Percentiles rank a stretch among this genome's conserved stretches.
phyloP scores from a whole-genome alignment of 2,888 invertebrate species.

The Diarsia rubi region DNA sequence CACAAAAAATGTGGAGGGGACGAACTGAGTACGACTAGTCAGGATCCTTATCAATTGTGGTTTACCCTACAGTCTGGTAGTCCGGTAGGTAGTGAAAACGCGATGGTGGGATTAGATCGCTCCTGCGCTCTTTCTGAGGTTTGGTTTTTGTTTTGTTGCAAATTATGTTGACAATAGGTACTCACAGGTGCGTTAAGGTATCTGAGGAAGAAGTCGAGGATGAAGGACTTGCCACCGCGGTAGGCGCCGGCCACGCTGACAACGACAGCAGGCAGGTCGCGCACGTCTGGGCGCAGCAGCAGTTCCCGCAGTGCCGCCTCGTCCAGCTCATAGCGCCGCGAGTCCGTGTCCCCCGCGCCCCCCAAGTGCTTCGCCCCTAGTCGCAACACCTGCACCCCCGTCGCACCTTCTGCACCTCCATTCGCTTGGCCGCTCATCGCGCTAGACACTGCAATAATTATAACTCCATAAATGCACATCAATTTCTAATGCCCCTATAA shows the following conservation, averaged over 20 bases:
- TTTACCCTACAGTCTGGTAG: background rate
- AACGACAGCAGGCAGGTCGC: conserved; percentile 70
- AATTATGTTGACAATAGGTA: background rate
- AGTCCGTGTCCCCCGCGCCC: conserved; percentile 36
- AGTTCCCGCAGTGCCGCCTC: conserved; percentile 62
- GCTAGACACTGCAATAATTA: conserved; percentile 5
- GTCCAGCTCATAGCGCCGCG: conserved; percentile 61
- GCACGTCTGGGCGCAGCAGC: conserved; percentile 62
- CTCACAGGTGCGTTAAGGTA: conserved; percentile 72
- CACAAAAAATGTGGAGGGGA: background rate
- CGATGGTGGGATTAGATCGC: background rate
- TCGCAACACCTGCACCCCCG: conserved; percentile 67
- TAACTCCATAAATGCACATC: background rate
- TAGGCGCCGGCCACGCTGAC: conserved; percentile 75
- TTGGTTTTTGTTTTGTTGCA: background rate
- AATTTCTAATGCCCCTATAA: too few species aligned
- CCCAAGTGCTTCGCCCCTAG: conserved; percentile 33
- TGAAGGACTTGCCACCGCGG: conserved; percentile 77
- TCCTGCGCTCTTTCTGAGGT: background rate
- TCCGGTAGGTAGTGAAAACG: background rate
- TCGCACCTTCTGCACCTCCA: conserved; percentile 5
- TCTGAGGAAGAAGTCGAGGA: conserved; percentile 75
- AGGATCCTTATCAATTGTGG: background rate
- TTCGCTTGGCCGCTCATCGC: conserved; percentile 36
- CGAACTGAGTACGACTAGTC: background rate